Percentiles rank a stretch among this genome's conserved stretches.
Conservation (phyloP, 1,140 invertebrate genomes). For the Aphaenogaster floridana region DNA sequence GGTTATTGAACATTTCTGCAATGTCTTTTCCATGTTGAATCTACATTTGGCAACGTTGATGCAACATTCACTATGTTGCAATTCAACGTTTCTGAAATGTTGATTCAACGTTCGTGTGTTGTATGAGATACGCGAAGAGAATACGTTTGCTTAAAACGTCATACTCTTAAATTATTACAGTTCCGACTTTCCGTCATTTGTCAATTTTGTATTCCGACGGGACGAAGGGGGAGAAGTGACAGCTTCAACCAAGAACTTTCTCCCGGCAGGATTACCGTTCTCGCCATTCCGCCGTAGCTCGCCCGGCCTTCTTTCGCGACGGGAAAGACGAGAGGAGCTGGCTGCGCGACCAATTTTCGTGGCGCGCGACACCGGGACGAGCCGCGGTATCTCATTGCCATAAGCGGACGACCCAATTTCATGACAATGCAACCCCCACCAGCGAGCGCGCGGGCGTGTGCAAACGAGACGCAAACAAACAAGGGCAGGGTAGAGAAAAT, state of each 20-base stretch:
- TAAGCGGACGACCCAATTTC: slow-evolving; percentile 70
- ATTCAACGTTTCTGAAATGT: too few species aligned
- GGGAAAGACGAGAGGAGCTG: neutral
- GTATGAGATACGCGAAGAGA: neutral
- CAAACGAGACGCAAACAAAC: slow-evolving; percentile 67
- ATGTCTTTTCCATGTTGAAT: too few species aligned
- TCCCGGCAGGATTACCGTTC: slow-evolving; percentile 5
- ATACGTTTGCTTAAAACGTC: slow-evolving; percentile 4
- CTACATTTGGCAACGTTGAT: too few species aligned
- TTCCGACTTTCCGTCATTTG: neutral
- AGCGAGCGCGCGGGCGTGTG: neutral
- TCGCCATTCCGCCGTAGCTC: slow-evolving; percentile 1
- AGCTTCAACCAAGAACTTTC: slow-evolving; percentile 5
- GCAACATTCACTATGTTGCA: too few species aligned
- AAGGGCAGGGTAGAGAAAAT: slow-evolving; percentile 43
- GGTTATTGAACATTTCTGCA: too few species aligned
- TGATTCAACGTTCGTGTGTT: too few species aligned
- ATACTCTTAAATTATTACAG: slow-evolving; percentile 16
- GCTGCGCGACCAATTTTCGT: slow-evolving; percentile 47
- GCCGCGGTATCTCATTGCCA: slow-evolving; percentile 66
- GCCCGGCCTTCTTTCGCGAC: neutral
- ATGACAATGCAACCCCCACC: slow-evolving; percentile 66
- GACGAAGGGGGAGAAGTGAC: neutral
- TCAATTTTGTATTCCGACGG: neutral
- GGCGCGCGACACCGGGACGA: slow-evolving; percentile 35